These are phyloP conservation scores for Aplysia californica DNA, from an alignment of 1,140 invertebrate genomes.

Conservation along the genomic window DNA sequence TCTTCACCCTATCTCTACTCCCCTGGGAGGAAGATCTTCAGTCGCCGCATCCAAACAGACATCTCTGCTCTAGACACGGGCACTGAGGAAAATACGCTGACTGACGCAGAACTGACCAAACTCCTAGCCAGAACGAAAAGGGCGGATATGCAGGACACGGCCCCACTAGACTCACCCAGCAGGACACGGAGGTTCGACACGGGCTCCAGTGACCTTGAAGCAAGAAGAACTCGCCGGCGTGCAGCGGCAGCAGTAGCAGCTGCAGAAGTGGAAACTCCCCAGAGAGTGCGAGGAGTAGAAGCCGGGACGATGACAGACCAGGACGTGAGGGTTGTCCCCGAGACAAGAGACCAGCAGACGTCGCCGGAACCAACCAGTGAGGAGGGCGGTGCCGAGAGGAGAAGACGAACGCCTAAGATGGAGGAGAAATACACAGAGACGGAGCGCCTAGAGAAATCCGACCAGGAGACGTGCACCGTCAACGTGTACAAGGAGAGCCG, in stretches of 20 bases:
- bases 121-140: neutral
- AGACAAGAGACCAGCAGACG: slow-evolving; percentile 26
- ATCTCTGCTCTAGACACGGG: slow-evolving; percentile 34
- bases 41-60: slow-evolving; percentile 56
- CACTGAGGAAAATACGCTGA: neutral
- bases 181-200: neutral
- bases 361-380: slow-evolving; percentile 44
- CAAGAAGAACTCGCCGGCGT: no score
- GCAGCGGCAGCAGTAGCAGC: no score
- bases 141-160: neutral
- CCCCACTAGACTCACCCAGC: neutral
- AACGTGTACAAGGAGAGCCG: slow-evolving; percentile 36
- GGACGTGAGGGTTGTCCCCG: neutral
- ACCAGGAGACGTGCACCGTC: slow-evolving; percentile 47
- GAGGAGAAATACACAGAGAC: slow-evolving; percentile 48
- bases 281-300: neutral
- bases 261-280: no score
- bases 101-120: neutral
- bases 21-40: slow-evolving; percentile 42
- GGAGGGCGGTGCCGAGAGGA: slow-evolving; percentile 41
- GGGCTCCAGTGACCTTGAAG: no score
- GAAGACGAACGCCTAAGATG: no score
- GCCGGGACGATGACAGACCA: neutral
- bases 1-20: neutral
- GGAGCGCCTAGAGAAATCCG: slow-evolving; percentile 31